Percentiles rank a stretch among this genome's conserved stretches.
phyloP scores from a whole-genome alignment of 2,888 invertebrate genomes.

The Alitta virens region DNA sequence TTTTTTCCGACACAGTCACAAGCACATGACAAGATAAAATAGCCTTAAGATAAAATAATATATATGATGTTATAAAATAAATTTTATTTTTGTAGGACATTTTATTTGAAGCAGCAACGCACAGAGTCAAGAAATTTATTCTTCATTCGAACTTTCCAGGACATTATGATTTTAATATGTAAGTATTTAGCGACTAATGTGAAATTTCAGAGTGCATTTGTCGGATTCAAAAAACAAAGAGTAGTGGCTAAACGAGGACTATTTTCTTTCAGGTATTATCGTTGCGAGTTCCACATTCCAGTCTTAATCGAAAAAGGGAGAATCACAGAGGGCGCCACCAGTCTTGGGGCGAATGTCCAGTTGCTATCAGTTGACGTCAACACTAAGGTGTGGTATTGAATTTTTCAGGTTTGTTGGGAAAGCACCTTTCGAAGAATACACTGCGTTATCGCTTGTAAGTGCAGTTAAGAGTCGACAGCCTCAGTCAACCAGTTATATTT shows the following conservation, averaged over 20 bases:
- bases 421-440: no score
- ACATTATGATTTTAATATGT: conserved; percentile 99
- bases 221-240: no score
- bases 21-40: no score
- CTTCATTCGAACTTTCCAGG: conserved; percentile 99
- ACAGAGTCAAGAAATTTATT: conserved; percentile 93
- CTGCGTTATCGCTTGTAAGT: no score
- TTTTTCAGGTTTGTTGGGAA: no score
- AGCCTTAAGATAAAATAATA: no score
- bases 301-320: conserved; percentile 65
- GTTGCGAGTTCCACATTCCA: conserved; percentile 85
- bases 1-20: no score
- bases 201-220: no score
- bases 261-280: conserved; percentile 66
- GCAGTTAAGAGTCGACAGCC: no score
- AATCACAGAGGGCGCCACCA: conserved; percentile 27
- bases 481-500: no score
- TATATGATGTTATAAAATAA: no score
- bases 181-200: conserved; percentile 52
- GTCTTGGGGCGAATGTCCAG: conserved; percentile 5
- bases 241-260: no score
- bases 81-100: conserved; percentile 73
- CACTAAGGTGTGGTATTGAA: conserved; percentile 29
- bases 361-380: conserved; percentile 16
- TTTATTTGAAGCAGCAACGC: conserved; percentile 91